phyloP scores from a whole-genome alignment of 2,888 invertebrate species.

The Eugnorisma glareosa region DNA sequence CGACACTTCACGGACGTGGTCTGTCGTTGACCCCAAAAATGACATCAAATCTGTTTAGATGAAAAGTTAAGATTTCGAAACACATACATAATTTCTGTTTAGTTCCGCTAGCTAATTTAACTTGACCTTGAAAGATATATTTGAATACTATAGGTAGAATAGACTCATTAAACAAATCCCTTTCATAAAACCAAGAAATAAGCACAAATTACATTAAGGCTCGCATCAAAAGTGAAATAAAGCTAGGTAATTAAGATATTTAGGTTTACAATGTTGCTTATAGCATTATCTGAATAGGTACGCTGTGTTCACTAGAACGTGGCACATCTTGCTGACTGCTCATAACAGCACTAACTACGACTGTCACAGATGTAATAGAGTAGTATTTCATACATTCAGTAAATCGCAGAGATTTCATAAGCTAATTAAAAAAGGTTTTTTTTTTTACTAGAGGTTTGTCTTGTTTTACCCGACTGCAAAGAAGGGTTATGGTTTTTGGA shows the following conservation, averaged over 20 bases:
- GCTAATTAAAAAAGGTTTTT: background rate
- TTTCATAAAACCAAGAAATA: background rate
- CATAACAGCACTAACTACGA: constrained; percentile 48
- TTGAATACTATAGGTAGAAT: background rate
- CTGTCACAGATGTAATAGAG: constrained; percentile 29
- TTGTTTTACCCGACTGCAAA: background rate
- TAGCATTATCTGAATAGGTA: constrained; percentile 34
- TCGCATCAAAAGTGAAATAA: background rate
- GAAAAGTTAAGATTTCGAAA: too few species aligned
- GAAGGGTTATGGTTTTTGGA: background rate
- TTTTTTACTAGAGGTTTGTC: background rate
- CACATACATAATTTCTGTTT: background rate
- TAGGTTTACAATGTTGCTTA: constrained; percentile 25
- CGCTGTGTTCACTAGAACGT: constrained; percentile 55
- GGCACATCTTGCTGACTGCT: constrained; percentile 61
- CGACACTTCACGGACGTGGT: background rate
- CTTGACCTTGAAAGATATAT: background rate
- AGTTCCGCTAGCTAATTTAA: background rate
- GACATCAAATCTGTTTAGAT: background rate
- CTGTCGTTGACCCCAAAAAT: background rate
- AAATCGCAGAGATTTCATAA: background rate
- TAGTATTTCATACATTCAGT: constrained; percentile 6
- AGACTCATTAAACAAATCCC: background rate
- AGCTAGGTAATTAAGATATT: constrained; percentile 30
- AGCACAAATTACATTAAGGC: background rate